phyloP scores from a whole-genome alignment of 2,113 vertebrate genomes.

The Pyrgilauda ruficollis region DNA sequence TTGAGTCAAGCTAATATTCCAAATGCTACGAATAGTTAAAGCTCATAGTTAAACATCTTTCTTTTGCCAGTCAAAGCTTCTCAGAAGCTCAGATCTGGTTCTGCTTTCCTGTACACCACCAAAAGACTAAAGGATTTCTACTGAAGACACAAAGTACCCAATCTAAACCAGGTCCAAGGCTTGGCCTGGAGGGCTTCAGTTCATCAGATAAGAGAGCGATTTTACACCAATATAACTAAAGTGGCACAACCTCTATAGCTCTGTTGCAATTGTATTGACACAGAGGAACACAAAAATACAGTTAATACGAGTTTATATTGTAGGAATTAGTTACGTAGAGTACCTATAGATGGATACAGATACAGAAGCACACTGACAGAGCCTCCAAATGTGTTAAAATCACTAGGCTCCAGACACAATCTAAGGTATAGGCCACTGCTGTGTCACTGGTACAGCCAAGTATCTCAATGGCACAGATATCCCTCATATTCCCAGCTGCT shows the following conservation, averaged over 20 bases:
- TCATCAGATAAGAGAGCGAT: not conserved
- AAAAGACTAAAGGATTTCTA: not conserved
- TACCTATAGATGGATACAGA: not conserved
- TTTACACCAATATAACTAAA: not conserved
- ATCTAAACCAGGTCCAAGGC: not conserved
- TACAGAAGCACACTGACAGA: not conserved
- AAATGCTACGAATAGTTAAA: not conserved
- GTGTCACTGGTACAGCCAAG: not conserved
- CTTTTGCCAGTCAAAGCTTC: not conserved
- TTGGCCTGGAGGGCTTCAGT: not conserved
- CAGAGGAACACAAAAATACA: slow-evolving; percentile 1
- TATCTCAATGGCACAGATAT: too few species aligned
- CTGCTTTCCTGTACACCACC: not conserved
- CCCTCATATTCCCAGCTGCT: not conserved
- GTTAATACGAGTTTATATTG: not conserved
- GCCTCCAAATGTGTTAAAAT: not conserved
- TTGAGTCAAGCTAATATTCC: not conserved
- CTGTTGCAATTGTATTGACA: not conserved
- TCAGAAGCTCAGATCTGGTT: not conserved
- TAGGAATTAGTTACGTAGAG: not conserved
- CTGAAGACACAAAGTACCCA: not conserved
- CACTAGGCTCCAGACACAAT: not conserved
- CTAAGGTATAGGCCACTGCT: not conserved
- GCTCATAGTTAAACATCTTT: not conserved
- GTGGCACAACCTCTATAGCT: not conserved